phyloP scores from a whole-genome alignment of 2,888 invertebrate genomes.

The Pachydiplax longipennis region DNA sequence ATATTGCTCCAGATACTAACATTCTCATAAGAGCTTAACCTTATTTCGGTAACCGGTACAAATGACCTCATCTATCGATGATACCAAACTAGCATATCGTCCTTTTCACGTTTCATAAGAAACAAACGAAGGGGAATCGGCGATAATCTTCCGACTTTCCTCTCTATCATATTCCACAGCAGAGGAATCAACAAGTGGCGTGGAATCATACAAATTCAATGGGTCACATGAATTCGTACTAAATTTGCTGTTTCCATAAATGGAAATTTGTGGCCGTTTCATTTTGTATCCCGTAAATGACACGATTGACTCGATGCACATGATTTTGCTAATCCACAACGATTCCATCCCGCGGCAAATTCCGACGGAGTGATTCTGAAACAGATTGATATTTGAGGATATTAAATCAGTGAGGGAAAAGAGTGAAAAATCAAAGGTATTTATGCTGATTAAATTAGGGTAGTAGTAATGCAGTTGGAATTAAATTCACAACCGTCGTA shows the following conservation, averaged over 20 bases:
- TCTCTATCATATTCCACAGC: neutral
- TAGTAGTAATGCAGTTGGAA: neutral
- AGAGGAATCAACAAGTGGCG: slow-evolving; percentile 34
- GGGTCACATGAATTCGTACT: slow-evolving; percentile 1
- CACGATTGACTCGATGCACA: neutral
- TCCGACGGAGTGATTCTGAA: neutral
- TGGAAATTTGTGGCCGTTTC: slow-evolving; percentile 2
- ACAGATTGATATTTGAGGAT: neutral
- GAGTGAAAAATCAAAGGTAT: neutral
- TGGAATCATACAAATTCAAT: slow-evolving; percentile 39
- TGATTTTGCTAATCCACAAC: neutral
- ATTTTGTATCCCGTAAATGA: neutral
- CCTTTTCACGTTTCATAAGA: too few relatives aligned
- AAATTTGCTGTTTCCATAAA: slow-evolving; percentile 33
- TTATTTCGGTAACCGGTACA: too few relatives aligned
- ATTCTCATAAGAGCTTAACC: too few relatives aligned
- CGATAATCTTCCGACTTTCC: neutral
- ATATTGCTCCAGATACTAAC: too few relatives aligned
- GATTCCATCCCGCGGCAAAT: neutral
- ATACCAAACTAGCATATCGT: too few relatives aligned
- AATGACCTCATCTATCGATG: too few relatives aligned
- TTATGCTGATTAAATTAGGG: neutral
- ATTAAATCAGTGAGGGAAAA: neutral
- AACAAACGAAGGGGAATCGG: neutral
- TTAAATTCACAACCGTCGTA: too few relatives aligned